These are phyloP conservation scores for Bilobella aurantiaca DNA, from an alignment of 1,140 invertebrate genomes.

Conservation along the genomic window DNA sequence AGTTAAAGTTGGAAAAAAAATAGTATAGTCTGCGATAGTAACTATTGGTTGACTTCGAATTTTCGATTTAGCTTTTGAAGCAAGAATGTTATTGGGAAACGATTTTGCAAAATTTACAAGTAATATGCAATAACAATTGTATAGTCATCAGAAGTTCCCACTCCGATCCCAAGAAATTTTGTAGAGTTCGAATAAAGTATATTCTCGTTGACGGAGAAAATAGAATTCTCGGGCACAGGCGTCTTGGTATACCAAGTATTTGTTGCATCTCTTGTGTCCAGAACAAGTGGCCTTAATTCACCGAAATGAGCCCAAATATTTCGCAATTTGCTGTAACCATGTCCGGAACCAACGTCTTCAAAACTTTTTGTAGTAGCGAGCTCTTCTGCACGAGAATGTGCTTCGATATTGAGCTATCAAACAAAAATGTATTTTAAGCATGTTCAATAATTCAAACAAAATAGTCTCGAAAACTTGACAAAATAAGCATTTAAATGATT, in stretches of 20 bases:
- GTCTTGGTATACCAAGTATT: background rate
- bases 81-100: too few species aligned
- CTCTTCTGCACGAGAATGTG: background rate
- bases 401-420: background rate
- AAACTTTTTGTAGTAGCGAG: background rate
- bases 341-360: background rate
- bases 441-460: too few species aligned
- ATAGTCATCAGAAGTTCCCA: background rate
- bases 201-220: background rate
- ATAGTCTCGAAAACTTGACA: too few species aligned
- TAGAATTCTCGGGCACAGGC: background rate
- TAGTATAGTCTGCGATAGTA: too few species aligned
- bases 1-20: too few species aligned
- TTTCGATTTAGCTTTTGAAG: too few species aligned
- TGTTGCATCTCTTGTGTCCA: background rate
- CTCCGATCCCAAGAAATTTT: background rate
- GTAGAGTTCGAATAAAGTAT: background rate
- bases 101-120: background rate
- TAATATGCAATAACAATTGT: background rate
- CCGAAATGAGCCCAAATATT: background rate
- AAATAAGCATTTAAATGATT: background rate
- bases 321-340: background rate
- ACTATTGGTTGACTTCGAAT: too few species aligned
- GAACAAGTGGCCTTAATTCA: background rate
- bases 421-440: background rate